phyloP scores from a whole-genome alignment of 2,113 vertebrate species.

The Fukomys damarensis region DNA sequence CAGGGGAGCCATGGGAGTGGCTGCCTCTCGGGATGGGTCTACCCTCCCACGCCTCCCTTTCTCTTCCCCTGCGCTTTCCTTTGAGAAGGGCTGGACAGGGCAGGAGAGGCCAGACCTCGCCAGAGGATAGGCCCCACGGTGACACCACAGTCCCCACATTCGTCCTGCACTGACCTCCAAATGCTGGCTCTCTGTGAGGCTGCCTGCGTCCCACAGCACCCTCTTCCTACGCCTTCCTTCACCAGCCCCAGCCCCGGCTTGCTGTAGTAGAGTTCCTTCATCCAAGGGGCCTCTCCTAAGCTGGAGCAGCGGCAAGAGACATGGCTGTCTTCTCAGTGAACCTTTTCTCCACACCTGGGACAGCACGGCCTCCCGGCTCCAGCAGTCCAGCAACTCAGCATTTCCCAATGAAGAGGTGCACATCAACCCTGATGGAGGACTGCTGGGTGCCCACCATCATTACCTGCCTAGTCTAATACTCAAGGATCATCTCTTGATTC shows the following conservation, averaged over 20 bases:
- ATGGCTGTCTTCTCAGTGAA: background rate
- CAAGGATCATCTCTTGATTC: background rate
- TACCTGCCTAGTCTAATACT: background rate
- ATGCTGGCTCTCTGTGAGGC: background rate
- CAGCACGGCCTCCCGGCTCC: background rate
- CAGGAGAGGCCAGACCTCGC: background rate
- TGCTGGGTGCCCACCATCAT: background rate
- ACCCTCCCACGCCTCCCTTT: conserved; percentile 1
- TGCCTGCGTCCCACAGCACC: background rate
- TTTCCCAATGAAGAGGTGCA: background rate
- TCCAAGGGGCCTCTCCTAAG: background rate
- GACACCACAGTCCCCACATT: background rate
- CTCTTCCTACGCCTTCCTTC: background rate
- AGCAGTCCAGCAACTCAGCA: background rate
- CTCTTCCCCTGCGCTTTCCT: conserved; percentile 34
- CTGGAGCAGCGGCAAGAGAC: background rate
- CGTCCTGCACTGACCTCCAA: background rate
- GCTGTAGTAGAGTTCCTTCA: conserved; percentile 1
- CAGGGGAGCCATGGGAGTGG: background rate
- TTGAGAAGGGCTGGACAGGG: background rate
- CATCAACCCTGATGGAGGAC: background rate
- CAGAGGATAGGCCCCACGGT: background rate
- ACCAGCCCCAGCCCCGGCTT: background rate
- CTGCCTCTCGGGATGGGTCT: background rate
- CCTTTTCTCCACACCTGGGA: background rate